Conservation (phyloP, 2,113 vertebrate genomes). For the Phasianus colchicus region DNA sequence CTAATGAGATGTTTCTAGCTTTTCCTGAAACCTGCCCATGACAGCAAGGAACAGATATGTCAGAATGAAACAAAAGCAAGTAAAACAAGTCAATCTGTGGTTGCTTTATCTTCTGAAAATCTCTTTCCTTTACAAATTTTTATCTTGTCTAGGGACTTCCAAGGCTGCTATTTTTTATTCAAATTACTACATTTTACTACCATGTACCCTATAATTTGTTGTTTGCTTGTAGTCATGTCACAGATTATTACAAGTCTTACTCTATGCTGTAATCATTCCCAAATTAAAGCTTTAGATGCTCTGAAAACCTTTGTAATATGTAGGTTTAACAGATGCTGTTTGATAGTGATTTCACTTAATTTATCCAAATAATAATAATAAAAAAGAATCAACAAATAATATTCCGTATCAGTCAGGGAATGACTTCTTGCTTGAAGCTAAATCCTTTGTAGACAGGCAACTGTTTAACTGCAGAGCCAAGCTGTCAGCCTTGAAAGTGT, state of each 20-base stretch:
- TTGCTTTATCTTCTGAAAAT: neutral
- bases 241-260: conserved; percentile 29
- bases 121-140: neutral
- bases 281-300: conserved; percentile 52
- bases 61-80: neutral
- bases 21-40: neutral
- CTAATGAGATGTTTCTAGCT: conserved; percentile 15
- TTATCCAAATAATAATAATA: conserved; percentile 37
- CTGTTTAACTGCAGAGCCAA: neutral
- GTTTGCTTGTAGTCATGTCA: conserved; percentile 53
- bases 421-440: conserved; percentile 35
- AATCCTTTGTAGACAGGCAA: conserved; percentile 35
- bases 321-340: conserved; percentile 54
- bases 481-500: conserved; percentile 33
- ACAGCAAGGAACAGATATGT: neutral
- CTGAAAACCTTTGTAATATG: conserved; percentile 4
- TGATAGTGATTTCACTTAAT: conserved; percentile 48
- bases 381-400: conserved; percentile 20
- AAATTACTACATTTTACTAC: conserved; percentile 37
- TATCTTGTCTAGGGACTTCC: neutral
- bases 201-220: conserved; percentile 42
- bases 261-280: neutral
- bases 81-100: conserved; percentile 1
- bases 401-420: conserved; percentile 14
- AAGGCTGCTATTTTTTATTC: conserved; percentile 31